Conservation (phyloP, 1,140 invertebrate genomes). For the Laupala kohalensis region DNA sequence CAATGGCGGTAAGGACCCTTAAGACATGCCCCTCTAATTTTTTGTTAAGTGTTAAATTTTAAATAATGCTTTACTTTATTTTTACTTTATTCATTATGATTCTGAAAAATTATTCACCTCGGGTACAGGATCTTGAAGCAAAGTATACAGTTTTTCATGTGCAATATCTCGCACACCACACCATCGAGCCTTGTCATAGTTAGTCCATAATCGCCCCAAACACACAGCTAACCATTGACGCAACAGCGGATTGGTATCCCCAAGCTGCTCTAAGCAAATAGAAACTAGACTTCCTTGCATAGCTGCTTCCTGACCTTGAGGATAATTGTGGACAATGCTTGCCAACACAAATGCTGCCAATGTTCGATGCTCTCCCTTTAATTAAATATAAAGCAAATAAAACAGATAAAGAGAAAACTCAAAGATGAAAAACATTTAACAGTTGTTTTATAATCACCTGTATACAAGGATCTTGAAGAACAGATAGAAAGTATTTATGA, state of each 20-base stretch:
- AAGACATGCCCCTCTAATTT: no score
- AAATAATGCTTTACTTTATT: not conserved
- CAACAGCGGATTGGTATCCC: conserved; percentile 48
- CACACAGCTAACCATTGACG: conserved; percentile 88
- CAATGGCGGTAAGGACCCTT: no score
- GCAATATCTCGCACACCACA: conserved; percentile 89
- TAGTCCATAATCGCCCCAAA: conserved; percentile 85
- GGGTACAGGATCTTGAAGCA: conserved; percentile 67
- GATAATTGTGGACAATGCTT: conserved; percentile 81
- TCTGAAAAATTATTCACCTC: conserved; percentile 58
- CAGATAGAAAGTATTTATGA: conserved; percentile 86
- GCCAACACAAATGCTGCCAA: conserved; percentile 85
- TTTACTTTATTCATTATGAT: not conserved
- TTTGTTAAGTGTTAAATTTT: no score
- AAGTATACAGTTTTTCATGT: conserved; percentile 79
- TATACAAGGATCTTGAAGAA: conserved; percentile 73
- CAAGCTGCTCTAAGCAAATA: conserved; percentile 73
- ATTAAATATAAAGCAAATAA: conserved; percentile 16
- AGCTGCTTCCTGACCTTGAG: conserved; percentile 73
- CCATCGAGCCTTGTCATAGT: conserved; percentile 88
- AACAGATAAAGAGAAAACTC: not conserved
- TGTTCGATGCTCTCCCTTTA: conserved; percentile 69
- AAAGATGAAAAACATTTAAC: not conserved
- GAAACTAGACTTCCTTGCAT: conserved; percentile 76
- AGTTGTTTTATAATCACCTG: conserved; percentile 40